Evolutionary conservation across 2,797 vertebrate species (phyloP).

Genomic region (Dryobates pubescens): DNA sequence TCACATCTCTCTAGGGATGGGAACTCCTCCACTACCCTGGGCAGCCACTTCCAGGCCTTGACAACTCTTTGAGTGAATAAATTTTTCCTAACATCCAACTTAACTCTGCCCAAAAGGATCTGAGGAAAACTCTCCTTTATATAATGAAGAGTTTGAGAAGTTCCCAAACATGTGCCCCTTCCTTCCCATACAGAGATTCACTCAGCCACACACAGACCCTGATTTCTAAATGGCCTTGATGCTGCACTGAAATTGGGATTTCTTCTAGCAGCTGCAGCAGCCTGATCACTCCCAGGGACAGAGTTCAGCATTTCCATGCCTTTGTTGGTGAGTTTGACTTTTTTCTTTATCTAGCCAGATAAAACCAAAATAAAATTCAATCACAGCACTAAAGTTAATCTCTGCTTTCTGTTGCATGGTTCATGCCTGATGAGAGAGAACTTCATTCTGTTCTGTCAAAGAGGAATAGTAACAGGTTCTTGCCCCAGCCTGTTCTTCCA

Average conservation of each 20-base stretch:
- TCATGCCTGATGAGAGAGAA: neutral
- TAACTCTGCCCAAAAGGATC: neutral
- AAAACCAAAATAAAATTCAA: neutral
- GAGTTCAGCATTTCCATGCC: neutral
- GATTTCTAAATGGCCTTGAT: neutral
- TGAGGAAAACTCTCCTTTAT: too few relatives aligned
- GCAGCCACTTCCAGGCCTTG: too few relatives aligned
- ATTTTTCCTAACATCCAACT: neutral
- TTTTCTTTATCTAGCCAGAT: neutral
- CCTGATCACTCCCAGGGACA: neutral
- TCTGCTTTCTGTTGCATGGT: neutral
- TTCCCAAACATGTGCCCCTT: neutral
- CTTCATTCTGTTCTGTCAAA: neutral
- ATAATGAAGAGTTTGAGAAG: neutral
- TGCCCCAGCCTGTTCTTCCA: neutral
- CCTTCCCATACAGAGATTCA: neutral
- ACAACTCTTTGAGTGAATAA: too few relatives aligned
- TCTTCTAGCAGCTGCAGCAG: neutral
- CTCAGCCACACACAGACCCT: neutral
- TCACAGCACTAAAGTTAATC: neutral
- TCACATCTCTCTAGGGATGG: too few relatives aligned
- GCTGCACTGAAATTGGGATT: neutral
- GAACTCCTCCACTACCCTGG: too few relatives aligned
- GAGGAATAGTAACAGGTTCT: neutral
- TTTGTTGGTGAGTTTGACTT: neutral